A percentile compares a stretch with the other conserved stretches of the same genome.
These are phyloP conservation scores for Steinernema carpocapsae DNA, from an alignment of 2,888 invertebrate genomes.

Conservation along the genomic window DNA sequence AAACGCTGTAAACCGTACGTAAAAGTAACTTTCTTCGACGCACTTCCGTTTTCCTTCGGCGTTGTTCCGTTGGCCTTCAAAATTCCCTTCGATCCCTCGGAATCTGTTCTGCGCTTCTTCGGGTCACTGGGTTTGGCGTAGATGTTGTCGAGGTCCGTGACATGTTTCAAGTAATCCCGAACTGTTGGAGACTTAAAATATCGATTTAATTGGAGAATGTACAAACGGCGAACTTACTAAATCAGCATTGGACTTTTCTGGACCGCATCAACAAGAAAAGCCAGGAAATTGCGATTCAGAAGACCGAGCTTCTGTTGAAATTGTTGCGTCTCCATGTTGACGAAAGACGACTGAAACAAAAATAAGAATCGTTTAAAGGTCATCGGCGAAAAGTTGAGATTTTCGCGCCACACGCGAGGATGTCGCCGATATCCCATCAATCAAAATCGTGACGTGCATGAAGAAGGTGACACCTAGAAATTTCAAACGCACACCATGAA, in stretches of 20 bases:
- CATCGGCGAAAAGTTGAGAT: not conserved
- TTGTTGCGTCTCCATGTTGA: no score
- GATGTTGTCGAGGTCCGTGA: slow-evolving; percentile 13
- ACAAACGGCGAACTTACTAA: not conserved
- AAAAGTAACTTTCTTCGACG: not conserved
- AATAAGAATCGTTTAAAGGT: not conserved
- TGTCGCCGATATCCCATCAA: not conserved
- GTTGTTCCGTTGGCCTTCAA: not conserved
- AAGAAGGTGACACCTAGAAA: not conserved
- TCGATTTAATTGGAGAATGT: no score
- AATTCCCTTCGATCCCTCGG: not conserved
- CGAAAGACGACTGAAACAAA: not conserved
- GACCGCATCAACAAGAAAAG: not conserved
- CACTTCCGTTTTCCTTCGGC: not conserved
- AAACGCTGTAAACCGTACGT: not conserved
- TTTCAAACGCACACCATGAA: not conserved
- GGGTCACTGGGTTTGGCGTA: slow-evolving; percentile 12
- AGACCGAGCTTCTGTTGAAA: slow-evolving; percentile 15
- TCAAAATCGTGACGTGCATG: not conserved
- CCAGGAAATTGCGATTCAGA: slow-evolving; percentile 22
- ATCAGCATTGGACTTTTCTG: no score
- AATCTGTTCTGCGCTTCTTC: slow-evolving; percentile 13
- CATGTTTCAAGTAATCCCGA: slow-evolving; percentile 35
- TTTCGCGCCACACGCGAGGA: slow-evolving; percentile 6
- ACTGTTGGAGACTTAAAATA: slow-evolving; percentile 34